Evolutionary conservation across 1,140 invertebrate species (phyloP).

Genomic region (Macrobrachium rosenbergii): DNA sequence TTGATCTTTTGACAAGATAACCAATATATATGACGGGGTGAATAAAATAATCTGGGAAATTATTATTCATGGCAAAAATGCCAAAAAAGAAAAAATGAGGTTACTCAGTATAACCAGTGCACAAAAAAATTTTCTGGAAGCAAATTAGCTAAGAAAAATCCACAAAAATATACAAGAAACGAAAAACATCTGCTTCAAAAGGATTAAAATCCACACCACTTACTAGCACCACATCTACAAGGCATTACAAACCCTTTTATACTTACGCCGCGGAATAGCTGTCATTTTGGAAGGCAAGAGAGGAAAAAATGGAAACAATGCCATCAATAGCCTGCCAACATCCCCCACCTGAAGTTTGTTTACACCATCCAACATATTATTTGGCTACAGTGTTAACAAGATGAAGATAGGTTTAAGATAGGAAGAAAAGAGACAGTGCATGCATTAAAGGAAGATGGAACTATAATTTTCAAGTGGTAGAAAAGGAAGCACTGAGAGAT

Average conservation of each 20-base stretch:
- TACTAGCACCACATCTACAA: conserved; percentile 63
- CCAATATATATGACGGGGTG: no score
- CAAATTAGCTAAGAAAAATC: conserved; percentile 49
- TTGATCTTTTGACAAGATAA: no score
- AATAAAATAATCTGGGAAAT: not conserved
- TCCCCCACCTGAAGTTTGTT: conserved; percentile 41
- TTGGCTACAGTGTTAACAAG: conserved; percentile 45
- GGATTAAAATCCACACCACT: conserved; percentile 39
- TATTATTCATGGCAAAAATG: no score
- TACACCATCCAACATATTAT: conserved; percentile 59
- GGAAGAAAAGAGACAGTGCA: conserved; percentile 39
- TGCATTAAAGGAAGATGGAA: conserved; percentile 38
- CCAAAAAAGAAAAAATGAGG: no score
- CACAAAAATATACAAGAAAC: conserved; percentile 34
- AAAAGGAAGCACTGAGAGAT: not conserved
- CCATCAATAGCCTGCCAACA: conserved; percentile 64
- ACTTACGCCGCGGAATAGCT: conserved; percentile 59
- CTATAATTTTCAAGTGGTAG: conserved; percentile 24
- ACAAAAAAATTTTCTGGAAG: conserved; percentile 15
- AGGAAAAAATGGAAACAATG: conserved; percentile 66
- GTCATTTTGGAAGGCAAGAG: conserved; percentile 63
- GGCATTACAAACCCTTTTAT: conserved; percentile 61
- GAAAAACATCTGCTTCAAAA: conserved; percentile 35
- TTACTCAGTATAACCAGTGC: not conserved
- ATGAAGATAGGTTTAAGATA: conserved; percentile 32